Percentiles rank a stretch among this genome's conserved stretches.
These are phyloP conservation scores for Phrynocephalus vlangalii DNA, from an alignment of 2,797 vertebrate species.

Conservation along the genomic window DNA sequence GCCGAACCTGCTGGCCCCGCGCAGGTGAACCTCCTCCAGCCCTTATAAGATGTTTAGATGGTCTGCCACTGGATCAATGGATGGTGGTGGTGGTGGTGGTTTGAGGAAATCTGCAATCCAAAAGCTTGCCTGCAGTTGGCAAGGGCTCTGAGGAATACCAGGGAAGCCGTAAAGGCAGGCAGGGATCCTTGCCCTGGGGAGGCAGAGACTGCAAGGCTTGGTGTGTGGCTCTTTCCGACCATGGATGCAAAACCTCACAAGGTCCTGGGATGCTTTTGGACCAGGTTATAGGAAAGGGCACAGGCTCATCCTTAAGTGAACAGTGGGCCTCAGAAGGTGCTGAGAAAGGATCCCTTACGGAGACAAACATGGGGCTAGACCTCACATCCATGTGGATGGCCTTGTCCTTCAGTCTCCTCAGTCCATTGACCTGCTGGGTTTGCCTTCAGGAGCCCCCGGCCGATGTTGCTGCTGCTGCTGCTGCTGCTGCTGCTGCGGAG, in stretches of 20 bases:
- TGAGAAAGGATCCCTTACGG: background rate
- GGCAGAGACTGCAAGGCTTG: no score
- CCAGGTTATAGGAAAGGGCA: background rate
- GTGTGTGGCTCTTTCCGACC: background rate
- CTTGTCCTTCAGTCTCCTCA: background rate
- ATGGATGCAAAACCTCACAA: background rate
- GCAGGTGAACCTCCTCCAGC: rapidly evolving
- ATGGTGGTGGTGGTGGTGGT: background rate
- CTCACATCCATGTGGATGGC: no score
- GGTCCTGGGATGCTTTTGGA: background rate
- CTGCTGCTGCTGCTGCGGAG: no score
- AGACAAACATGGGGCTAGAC: background rate
- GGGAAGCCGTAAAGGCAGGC: background rate
- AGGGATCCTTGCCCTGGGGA: no score
- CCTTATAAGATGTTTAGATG: rapidly evolving
- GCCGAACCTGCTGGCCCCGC: rapidly evolving
- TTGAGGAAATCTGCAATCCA: background rate
- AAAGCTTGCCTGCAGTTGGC: no score
- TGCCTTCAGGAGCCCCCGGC: background rate
- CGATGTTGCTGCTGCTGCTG: no score
- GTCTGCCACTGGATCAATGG: background rate
- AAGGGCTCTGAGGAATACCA: background rate
- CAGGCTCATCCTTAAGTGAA: background rate
- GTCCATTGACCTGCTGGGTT: background rate
- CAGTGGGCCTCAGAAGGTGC: background rate